phyloP scores from a whole-genome alignment of 1,140 invertebrate genomes.

The Drosophila eugracilis region DNA sequence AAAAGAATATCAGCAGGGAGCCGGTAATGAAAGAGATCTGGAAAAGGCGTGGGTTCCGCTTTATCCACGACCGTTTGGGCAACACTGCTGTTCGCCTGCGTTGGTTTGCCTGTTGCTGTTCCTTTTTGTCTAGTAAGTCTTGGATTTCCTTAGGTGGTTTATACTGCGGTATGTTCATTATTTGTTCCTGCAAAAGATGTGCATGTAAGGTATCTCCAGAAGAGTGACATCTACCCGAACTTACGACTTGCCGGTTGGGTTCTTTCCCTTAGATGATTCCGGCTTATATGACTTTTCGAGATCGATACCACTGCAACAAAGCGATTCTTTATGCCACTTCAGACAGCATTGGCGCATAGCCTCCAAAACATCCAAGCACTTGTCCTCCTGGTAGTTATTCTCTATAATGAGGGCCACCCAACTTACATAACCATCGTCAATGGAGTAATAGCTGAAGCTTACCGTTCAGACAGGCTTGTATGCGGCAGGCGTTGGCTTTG shows the following conservation, averaged over 20 bases:
- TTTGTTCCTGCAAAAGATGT: conserved; percentile 31
- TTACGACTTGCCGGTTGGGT: conserved; percentile 40
- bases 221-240: background rate
- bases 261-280: conserved; percentile 10
- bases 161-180: conserved; percentile 76
- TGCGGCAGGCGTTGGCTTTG: conserved; percentile 90
- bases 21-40: conserved; percentile 85
- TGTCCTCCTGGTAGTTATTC: conserved; percentile 88
- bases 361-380: conserved; percentile 87
- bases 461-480: conserved; percentile 92
- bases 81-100: conserved; percentile 72
- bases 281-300: conserved; percentile 85
- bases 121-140: conserved; percentile 56
- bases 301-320: conserved; percentile 89
- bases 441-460: conserved; percentile 55
- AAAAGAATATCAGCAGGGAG: conserved; percentile 87
- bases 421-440: conserved; percentile 16
- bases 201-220: background rate
- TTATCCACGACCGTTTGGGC: conserved; percentile 82
- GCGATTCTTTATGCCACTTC: conserved; percentile 86
- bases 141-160: conserved; percentile 74
- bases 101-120: conserved; percentile 65
- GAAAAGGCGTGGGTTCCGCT: conserved; percentile 86
- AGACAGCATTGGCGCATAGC: conserved; percentile 88
- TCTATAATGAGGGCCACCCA: conserved; percentile 84